Conservation (phyloP, 2,888 invertebrate genomes). For the Pseudococcus jackbeardsleyi region DNA sequence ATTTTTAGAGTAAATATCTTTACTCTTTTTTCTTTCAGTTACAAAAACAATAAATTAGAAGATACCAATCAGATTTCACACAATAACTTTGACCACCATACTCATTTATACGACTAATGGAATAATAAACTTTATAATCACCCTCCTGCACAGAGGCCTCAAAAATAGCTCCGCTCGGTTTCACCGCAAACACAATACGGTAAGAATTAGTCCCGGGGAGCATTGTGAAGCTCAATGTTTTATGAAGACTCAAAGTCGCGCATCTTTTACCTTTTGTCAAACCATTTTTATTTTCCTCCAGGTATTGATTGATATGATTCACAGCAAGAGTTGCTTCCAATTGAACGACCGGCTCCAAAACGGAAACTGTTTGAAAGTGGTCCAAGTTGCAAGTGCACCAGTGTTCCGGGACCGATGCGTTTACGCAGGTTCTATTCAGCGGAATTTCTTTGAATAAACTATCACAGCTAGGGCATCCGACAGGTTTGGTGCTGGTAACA, state of each 20-base stretch:
- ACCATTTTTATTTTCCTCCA: slow-evolving; percentile 64
- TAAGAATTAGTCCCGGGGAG: slow-evolving; percentile 72
- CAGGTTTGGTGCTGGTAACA: slow-evolving; percentile 60
- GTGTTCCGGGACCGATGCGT: slow-evolving; percentile 78
- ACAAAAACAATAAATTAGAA: slow-evolving; percentile 76
- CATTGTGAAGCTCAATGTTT: too few relatives aligned
- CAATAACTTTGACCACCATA: slow-evolving; percentile 74
- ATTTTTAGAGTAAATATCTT: too few relatives aligned
- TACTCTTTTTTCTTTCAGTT: too few relatives aligned
- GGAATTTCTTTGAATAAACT: slow-evolving; percentile 76
- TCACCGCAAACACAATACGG: slow-evolving; percentile 79
- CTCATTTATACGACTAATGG: slow-evolving; percentile 76
- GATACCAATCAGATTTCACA: slow-evolving; percentile 71
- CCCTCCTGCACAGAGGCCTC: slow-evolving; percentile 75
- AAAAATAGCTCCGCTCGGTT: slow-evolving; percentile 78
- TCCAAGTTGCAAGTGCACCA: slow-evolving; percentile 82
- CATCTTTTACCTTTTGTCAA: slow-evolving; percentile 70
- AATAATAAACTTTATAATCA: slow-evolving; percentile 73
- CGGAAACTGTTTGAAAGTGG: slow-evolving; percentile 68
- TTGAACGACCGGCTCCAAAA: slow-evolving; percentile 66
- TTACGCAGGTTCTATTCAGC: slow-evolving; percentile 77
- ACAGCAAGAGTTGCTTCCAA: slow-evolving; percentile 66
- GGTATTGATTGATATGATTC: slow-evolving; percentile 63
- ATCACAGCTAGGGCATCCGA: slow-evolving; percentile 76
- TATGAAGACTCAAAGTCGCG: slow-evolving; percentile 73